These are phyloP conservation scores for Erpobdella octoculata DNA, from an alignment of 2,888 invertebrate species.

Conservation along the genomic window DNA sequence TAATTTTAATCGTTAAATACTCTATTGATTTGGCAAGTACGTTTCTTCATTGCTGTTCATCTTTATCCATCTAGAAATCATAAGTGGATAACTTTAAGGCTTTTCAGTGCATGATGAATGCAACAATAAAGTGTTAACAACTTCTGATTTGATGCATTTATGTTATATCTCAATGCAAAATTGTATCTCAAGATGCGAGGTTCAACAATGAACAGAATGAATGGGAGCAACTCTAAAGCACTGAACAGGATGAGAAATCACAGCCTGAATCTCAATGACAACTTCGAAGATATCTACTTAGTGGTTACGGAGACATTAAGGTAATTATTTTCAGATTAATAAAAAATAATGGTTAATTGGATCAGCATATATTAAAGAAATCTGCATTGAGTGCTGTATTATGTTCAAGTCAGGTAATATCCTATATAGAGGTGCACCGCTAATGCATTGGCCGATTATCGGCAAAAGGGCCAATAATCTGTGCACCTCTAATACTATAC, in stretches of 20 bases:
- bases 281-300: slow-evolving; percentile 92
- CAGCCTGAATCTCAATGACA: slow-evolving; percentile 88
- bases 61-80: too few relatives aligned
- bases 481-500: too few relatives aligned
- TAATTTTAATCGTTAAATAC: too few relatives aligned
- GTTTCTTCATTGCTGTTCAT: too few relatives aligned
- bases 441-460: too few relatives aligned
- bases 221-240: slow-evolving; percentile 33
- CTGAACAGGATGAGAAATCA: slow-evolving; percentile 11
- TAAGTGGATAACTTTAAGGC: too few relatives aligned
- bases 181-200: slow-evolving; percentile 28
- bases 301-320: slow-evolving; percentile 80
- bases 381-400: not conserved
- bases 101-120: too few relatives aligned
- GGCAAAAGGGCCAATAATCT: too few relatives aligned
- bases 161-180: not conserved
- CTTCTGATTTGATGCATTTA: not conserved
- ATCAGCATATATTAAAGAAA: slow-evolving; percentile 39
- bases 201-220: slow-evolving; percentile 36
- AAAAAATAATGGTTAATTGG: not conserved
- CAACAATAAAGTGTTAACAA: not conserved
- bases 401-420: not conserved
- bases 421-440: too few relatives aligned
- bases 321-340: slow-evolving; percentile 56
- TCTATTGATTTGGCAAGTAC: too few relatives aligned